A percentile compares a stretch with the other conserved stretches of the same genome.
These are phyloP conservation scores for Esox masquinongy DNA, from an alignment of 2,797 vertebrate species.

Conservation along the genomic window DNA sequence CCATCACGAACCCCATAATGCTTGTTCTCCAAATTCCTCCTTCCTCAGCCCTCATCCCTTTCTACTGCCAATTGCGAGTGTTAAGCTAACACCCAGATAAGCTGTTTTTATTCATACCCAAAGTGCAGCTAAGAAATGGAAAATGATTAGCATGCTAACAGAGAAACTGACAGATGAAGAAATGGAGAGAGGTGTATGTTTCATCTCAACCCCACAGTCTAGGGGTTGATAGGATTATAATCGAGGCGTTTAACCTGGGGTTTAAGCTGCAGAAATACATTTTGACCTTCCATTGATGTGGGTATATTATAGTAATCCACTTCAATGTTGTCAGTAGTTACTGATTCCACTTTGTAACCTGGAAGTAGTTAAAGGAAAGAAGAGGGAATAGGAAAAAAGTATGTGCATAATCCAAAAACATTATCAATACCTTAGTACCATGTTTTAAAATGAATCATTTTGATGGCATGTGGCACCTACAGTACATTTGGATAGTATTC, in stretches of 20 bases:
- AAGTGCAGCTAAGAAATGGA: background rate
- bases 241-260: background rate
- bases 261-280: background rate
- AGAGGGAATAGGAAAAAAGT: too few species aligned
- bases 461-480: too few species aligned
- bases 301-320: background rate
- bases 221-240: background rate
- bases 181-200: background rate
- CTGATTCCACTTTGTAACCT: too few species aligned
- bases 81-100: background rate
- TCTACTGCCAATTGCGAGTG: background rate
- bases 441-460: too few species aligned
- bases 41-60: background rate
- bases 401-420: too few species aligned
- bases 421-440: too few species aligned
- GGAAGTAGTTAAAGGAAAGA: too few species aligned
- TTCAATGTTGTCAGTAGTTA: background rate
- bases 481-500: too few species aligned
- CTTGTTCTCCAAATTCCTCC: too few species aligned
- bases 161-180: constrained; percentile 5
- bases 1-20: too few species aligned
- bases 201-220: background rate
- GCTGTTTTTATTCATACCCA: background rate
- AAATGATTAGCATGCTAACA: too few species aligned
- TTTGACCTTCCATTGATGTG: too few species aligned